Evolutionary conservation across 2,888 invertebrate species (phyloP), one percentile per base, ranked within the genome.

Genomic region (Campoplex nolae): DNA sequence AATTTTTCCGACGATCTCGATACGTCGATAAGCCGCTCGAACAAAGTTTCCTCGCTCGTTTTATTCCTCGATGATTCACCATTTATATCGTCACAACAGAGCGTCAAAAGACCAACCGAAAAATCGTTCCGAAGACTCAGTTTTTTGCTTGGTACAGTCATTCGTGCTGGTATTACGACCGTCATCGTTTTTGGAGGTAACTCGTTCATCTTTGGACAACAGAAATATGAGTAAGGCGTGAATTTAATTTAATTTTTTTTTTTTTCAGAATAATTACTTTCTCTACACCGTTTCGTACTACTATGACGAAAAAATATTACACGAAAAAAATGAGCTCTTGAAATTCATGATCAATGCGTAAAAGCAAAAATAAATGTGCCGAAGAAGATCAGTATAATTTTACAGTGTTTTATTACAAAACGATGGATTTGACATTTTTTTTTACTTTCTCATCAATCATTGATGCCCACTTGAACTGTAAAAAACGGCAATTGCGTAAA

Each of bases 101-200:
- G 91, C 81, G 95, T 94, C 76, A 95, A 88, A 84, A 95, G 92
- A 3, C 95, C 95, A 13, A 96, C 95, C 9, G 95, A 95, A 89
- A 96, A 95, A 86, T 95, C 94, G 88, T 96, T 96, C 80, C 94
- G 93, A 58, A 95, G 88, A 51, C 90, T 91, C 48, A 93, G 88
- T 38, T 91, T 87, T 56, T 90, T 86, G 56, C 86, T 85, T 23
- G 89, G 85, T 28, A 86, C 73, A 9, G 91, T 88, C 88, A 94
- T 91, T 80, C 93, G 90, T 16, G 89, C 89, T 32, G 94, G 94
- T 35, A 94, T 74, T 0, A 94, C 91, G 4, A 92, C 92, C 28
- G 93, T 94, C 56, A 94, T 81, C 8, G 56, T 88, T 65, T 88
- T 88, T 3, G 94, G 92, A 3, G 89, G 86, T 8, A 83, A 45